These are phyloP conservation scores for Lagocephalus sceleratus DNA, from an alignment of 2,797 vertebrate species.

Conservation along the genomic window DNA sequence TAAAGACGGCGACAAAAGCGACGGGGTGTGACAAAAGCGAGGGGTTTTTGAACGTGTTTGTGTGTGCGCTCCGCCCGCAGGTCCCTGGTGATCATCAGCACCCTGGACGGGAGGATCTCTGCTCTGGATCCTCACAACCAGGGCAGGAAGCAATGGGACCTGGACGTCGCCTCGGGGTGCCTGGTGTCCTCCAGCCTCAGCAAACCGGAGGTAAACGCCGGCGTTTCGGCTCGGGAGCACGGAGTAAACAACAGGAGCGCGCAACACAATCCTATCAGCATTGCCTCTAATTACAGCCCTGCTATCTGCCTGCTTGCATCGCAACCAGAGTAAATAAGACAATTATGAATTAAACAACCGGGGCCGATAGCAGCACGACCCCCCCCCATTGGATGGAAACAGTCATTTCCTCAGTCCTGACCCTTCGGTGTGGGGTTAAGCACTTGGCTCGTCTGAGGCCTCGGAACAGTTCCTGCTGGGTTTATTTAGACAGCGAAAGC, in stretches of 20 bases:
- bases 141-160: slow-evolving; percentile 94
- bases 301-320: too few relatives aligned
- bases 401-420: slow-evolving; percentile 12
- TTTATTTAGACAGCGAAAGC: slow-evolving; percentile 13
- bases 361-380: background rate
- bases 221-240: background rate
- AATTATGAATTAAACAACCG: background rate
- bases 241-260: background rate
- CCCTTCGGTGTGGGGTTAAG: slow-evolving; percentile 17
- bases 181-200: slow-evolving; percentile 96
- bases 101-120: slow-evolving; percentile 92
- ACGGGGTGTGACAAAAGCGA: too few relatives aligned
- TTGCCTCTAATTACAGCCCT: too few relatives aligned
- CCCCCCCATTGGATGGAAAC: slow-evolving; percentile 17
- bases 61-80: slow-evolving; percentile 61
- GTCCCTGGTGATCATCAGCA: slow-evolving; percentile 94
- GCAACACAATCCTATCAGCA: background rate
- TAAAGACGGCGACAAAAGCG: too few relatives aligned
- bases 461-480: slow-evolving; percentile 18
- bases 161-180: slow-evolving; percentile 92
- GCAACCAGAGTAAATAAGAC: background rate
- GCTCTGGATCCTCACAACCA: slow-evolving; percentile 93
- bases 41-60: background rate
- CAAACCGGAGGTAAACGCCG: slow-evolving; percentile 88
- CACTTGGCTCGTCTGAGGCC: slow-evolving; percentile 1